Evolutionary conservation across 2,888 invertebrate species (phyloP).

Genomic region (Leucoma salicis): DNA sequence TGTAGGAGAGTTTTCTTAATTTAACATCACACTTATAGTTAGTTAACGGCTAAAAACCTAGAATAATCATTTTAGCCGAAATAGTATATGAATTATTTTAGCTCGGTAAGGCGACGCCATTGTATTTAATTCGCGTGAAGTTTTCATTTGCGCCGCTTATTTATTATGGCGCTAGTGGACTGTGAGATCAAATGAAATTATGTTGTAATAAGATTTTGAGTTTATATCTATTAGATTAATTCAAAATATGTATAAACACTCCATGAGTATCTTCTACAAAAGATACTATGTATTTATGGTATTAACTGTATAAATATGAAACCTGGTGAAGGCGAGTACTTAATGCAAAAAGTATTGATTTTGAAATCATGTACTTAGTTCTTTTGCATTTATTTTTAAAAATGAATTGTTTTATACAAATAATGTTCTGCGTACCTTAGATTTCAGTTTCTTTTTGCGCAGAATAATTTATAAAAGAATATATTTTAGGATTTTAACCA

Average conservation of each 20-base stretch:
- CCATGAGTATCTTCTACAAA: not conserved
- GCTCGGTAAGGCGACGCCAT: too few relatives aligned
- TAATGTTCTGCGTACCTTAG: too few relatives aligned
- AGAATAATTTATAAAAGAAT: too few relatives aligned
- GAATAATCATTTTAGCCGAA: too few relatives aligned
- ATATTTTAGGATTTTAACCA: too few relatives aligned
- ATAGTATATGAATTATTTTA: too few relatives aligned
- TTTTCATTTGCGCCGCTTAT: conserved; percentile 12
- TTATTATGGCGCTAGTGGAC: conserved; percentile 20
- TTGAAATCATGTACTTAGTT: not conserved
- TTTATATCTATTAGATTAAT: not conserved
- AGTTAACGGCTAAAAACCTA: too few relatives aligned
- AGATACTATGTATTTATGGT: too few relatives aligned
- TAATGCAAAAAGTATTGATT: not conserved
- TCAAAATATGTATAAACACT: not conserved
- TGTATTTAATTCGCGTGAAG: conserved; percentile 18
- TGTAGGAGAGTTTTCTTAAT: too few relatives aligned
- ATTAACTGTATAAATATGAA: not conserved
- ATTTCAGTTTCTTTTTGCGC: too few relatives aligned
- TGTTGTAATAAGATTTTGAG: not conserved
- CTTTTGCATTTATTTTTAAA: not conserved
- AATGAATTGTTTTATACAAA: not conserved
- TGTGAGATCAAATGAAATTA: not conserved
- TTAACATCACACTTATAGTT: too few relatives aligned
- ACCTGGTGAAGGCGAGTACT: not conserved